Base-by-base conservation (phyloP, 1,140 invertebrate genomes). In the Gryon sp. region DNA sequence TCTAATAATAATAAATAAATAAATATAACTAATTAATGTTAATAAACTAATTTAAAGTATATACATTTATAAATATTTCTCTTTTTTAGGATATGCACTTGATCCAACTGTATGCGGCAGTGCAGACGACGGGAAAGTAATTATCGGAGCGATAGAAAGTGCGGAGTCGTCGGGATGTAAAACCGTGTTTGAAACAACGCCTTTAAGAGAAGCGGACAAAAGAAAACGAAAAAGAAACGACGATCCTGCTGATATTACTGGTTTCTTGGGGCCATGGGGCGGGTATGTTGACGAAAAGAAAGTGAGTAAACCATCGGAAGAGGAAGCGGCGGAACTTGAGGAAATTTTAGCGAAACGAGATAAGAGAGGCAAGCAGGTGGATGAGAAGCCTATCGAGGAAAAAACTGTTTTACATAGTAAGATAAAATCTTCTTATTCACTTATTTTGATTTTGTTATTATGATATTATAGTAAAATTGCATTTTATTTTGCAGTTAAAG, bases 261-360 rank as follows among this genome's bases (percentile, higher is more conserved):
- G 97, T 4, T 99, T 98, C 86, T 88, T 98, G 1, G 98, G 99
- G 0, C 99, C 98, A 0, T 99, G 99, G 99, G 98, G 96, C 53
- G 94, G 95, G 53, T 99, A 93, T 90, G 91, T 93, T 9, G 96
- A 99, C 89, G 98, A 99, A 90, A 91, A 94, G 81, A 93, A 93
- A 60, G 90, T 98, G 6, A 92, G 95, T 60, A 96, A 95, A 84
- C 98, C 98, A 6, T 93, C 93, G 43, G 95, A 97, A 57, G 97
- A 99, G 84, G 97, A 99, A 82, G 92, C 95, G 60, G 94, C 96
- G 15, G 95, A 95, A 82, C 87, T 99, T 9, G 97, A 99, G 88
- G 98, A 99, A 89, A 95, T 99, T 83, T 87, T 99, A 16, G 95
- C 97, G 0, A 99, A 99, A 86, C 92, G 94, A 81, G 94, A 96